Percentiles rank a stretch among this genome's conserved stretches.
phyloP scores from a whole-genome alignment of 2,113 vertebrate genomes.

The Xenus cinereus region DNA sequence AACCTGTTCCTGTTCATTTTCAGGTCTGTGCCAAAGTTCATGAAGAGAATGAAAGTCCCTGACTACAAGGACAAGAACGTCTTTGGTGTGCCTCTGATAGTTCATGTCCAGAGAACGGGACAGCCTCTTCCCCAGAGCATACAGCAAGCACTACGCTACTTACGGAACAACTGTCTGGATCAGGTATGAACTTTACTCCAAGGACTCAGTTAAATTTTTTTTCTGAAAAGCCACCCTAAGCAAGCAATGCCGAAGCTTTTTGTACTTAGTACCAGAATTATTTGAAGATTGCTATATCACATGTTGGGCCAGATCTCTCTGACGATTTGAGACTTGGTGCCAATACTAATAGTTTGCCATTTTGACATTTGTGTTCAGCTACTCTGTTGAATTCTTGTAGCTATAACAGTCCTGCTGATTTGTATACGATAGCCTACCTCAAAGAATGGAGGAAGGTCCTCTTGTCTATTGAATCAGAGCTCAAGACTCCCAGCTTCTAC shows the following conservation, averaged over 20 bases:
- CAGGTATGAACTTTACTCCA: constrained; percentile 78
- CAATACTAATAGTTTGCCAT: not conserved
- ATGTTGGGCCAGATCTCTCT: not conserved
- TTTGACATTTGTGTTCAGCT: not conserved
- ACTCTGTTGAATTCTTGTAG: not conserved
- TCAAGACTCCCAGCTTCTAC: not conserved
- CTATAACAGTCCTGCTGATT: not conserved
- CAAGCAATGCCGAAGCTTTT: not conserved
- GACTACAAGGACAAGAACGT: constrained; percentile 97
- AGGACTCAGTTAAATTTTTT: not conserved
- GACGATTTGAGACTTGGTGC: not conserved
- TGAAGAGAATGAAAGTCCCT: constrained; percentile 97
- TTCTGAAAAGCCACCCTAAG: not conserved
- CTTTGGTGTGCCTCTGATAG: constrained; percentile 95
- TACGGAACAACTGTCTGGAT: constrained; percentile 91
- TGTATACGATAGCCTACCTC: not conserved
- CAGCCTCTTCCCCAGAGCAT: constrained; percentile 94
- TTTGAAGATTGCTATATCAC: not conserved
- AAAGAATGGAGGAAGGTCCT: not conserved
- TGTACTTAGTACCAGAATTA: not conserved
- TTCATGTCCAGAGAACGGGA: constrained; percentile 94
- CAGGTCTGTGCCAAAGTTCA: constrained; percentile 98
- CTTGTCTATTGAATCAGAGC: not conserved
- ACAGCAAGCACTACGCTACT: constrained; percentile 90
- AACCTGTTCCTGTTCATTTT: constrained; percentile 45